A percentile compares a stretch with the other conserved stretches of the same genome.
Conservation (phyloP, 2,797 vertebrate species). For the Novumbra hubbsi region DNA sequence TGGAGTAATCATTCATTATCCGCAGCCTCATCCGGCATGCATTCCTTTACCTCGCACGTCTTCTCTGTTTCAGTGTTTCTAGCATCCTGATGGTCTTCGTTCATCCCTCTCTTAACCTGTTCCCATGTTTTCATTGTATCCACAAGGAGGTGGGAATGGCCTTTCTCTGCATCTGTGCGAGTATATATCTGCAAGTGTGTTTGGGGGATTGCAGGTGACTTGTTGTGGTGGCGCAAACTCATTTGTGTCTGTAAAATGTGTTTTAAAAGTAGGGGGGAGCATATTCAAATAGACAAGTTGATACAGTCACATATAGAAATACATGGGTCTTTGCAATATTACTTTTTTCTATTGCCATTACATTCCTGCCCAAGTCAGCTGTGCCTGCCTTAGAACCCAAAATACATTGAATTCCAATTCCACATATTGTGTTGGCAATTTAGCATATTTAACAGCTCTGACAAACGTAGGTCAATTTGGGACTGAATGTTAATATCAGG, state of each 20-base stretch:
- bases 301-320: too few relatives aligned
- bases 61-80: neutral
- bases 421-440: too few relatives aligned
- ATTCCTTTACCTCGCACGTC: neutral
- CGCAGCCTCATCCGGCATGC: constrained; percentile 32
- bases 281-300: too few relatives aligned
- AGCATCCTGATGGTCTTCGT: neutral
- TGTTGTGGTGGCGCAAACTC: neutral
- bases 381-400: too few relatives aligned
- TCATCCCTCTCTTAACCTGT: neutral
- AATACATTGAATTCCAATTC: too few relatives aligned
- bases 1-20: constrained; percentile 66
- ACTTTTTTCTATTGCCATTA: too few relatives aligned
- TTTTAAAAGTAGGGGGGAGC: neutral
- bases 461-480: constrained; percentile 27
- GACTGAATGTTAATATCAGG: constrained; percentile 40
- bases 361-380: too few relatives aligned
- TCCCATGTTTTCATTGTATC: neutral
- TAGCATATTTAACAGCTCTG: too few relatives aligned
- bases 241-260: neutral
- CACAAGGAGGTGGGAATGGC: neutral
- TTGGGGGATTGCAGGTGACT: neutral
- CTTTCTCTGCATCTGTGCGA: neutral
- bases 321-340: too few relatives aligned
- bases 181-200: neutral